Base-by-base conservation (phyloP, 2,888 invertebrate species). In the Ophioninae sp. region DNA sequence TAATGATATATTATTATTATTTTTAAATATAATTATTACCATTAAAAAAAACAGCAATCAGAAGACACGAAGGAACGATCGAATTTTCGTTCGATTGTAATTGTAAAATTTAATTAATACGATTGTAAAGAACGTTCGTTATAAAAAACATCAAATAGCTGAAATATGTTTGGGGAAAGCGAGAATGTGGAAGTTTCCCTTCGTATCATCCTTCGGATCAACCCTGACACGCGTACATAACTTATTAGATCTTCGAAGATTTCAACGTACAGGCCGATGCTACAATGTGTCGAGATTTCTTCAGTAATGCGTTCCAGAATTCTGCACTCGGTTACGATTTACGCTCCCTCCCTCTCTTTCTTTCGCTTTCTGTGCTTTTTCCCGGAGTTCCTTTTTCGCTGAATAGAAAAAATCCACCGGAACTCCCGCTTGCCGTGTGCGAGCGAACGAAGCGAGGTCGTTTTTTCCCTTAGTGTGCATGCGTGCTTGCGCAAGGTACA, bases 361-460 rank as follows among this genome's bases (percentile, higher is more conserved):
- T 65, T 30, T 51, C 30, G 37, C 23, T 61, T 51, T 77, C 44
- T 61, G 30, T 61, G 6, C 63, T 44, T 37, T 30, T 61, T 37
- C 8, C 41, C 68, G 39, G 22, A 39, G 41, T 76, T 76, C 63
- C 63, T 56, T 64, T 64, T 71, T 39, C 63, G 56, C 71, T 78
- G 78, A 78, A 78, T 78, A 71, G 71, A 71, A 78, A 78, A 30
- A 71, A 78, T 64, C 56, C 17, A 41, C 68, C 61, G 76, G 67
- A 65, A 68, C 76, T 67, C 73, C 73, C 73, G 44, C 73, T 63
- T 20, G 41, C 68, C 61, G 39, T 30, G 20, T 10, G 20, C 58
- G 64, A 71, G 71, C 63, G 71, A 71, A 65, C 74, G 58, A 61
- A 78, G 63, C 78, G 71, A 78, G 78, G 78, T 71, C 78, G 78